phyloP scores from a whole-genome alignment of 1,140 invertebrate genomes.

The Periplaneta americana region DNA sequence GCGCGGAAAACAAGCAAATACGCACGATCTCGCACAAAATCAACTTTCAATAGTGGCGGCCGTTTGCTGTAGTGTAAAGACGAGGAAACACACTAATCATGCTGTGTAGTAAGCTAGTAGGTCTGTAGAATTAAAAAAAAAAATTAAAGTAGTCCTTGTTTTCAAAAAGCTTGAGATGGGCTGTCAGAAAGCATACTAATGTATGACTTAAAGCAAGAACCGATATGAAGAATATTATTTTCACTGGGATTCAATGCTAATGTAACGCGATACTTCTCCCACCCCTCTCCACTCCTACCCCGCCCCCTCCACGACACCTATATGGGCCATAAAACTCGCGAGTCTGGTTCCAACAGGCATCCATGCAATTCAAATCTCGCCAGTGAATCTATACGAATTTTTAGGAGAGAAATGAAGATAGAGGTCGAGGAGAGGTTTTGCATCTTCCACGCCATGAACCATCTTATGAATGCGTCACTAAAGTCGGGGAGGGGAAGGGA shows the following conservation, averaged over 20 bases:
- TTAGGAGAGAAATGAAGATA: not conserved
- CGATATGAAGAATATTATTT: not conserved
- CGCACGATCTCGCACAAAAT: too few species aligned
- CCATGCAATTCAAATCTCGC: not conserved
- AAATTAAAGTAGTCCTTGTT: too few species aligned
- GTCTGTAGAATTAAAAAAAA: too few species aligned
- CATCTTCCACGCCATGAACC: not conserved
- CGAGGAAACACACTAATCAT: too few species aligned
- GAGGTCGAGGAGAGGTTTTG: not conserved
- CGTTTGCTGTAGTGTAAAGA: too few species aligned
- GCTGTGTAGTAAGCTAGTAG: too few species aligned
- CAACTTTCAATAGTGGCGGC: too few species aligned
- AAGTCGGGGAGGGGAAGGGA: not conserved
- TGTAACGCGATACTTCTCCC: not conserved
- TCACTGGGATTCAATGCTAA: not conserved
- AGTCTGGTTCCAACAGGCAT: not conserved
- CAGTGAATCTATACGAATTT: not conserved
- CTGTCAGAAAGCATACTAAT: too few species aligned
- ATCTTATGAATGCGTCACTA: not conserved
- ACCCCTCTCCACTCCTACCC: too few species aligned
- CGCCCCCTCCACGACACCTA: too few species aligned
- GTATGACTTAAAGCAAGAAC: not conserved
- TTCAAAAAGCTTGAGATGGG: too few species aligned
- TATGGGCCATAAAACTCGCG: not conserved
- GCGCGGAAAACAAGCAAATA: too few species aligned